Evolutionary conservation across 2,888 invertebrate species (phyloP).

Genomic region (Ophioninae sp.): DNA sequence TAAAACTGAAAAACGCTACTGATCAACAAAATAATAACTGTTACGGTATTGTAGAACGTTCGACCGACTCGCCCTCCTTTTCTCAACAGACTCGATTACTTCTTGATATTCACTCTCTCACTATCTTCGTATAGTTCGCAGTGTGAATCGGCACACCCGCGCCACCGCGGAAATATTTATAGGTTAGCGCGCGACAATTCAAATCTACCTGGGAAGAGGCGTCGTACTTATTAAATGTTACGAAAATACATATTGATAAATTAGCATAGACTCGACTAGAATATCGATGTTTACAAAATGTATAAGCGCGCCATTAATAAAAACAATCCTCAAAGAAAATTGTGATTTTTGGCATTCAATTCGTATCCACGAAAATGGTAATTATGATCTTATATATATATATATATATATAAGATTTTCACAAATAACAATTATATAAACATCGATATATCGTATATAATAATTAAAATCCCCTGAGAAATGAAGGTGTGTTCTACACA

Average conservation of each 20-base stretch:
- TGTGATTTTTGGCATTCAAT: too few relatives aligned
- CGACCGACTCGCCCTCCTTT: not conserved
- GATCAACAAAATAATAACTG: constrained; percentile 1
- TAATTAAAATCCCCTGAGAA: not conserved
- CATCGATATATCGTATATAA: not conserved
- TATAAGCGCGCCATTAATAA: too few relatives aligned
- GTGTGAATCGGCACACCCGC: too few relatives aligned
- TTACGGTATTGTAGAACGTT: not conserved
- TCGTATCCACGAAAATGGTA: too few relatives aligned
- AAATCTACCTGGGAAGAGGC: not conserved
- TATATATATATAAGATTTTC: not conserved
- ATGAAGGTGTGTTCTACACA: not conserved
- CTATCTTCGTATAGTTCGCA: too few relatives aligned
- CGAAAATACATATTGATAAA: too few relatives aligned
- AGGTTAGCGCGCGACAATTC: not conserved
- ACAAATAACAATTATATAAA: not conserved
- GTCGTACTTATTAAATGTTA: not conserved
- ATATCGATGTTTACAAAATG: too few relatives aligned
- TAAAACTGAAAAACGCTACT: not conserved
- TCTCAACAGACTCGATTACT: not conserved
- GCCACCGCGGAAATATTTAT: too few relatives aligned
- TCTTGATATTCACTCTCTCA: too few relatives aligned
- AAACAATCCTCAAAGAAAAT: too few relatives aligned
- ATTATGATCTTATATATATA: too few relatives aligned
- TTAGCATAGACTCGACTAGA: too few relatives aligned